Base-by-base conservation (phyloP, 2,888 invertebrate genomes). In the Melangyna quadrimaculata region DNA sequence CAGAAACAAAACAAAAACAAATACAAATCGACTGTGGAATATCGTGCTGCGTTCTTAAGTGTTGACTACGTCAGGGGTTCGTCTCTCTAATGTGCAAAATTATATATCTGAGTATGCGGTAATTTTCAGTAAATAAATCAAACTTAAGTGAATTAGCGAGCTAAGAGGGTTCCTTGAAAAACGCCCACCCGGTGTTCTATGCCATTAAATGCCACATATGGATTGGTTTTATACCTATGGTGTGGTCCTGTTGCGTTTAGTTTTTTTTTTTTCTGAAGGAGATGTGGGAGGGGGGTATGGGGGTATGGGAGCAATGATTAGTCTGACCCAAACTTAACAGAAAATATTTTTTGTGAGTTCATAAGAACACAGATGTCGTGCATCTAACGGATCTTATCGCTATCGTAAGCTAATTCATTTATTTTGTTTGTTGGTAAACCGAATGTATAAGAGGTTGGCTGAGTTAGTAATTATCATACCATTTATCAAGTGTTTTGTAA, bases 1-100 rank as follows among this genome's bases (percentile, higher is more conserved):
- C 29, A 22, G 48, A 43, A 75, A 69, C n/a, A 17, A 80, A 32
- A 69, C n/a, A n/a, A n/a, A n/a, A n/a, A n/a, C n/a, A 51, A 61
- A 45, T 22, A 87, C 83, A 79, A 87, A 87, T 83, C 78, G 78
- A 63, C 75, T 75, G 73, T 63, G 53, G 80, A 79, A 69, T 79
- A 61, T 89, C 89, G 88, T 88, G 89, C 89, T 89, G 89, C 78
- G 89, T 87, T 88, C 88, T 89, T 88, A 89, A 88, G 89, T 89
- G 89, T 88, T 89, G 88, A 88, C 87, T 89, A 87, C 86, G 73
- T 82, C 81, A 87, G 82, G 82, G 82, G 82, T 82, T 87, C 67
- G 70, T 67, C 24, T 82, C 24, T 82, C 82, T 87, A 82, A 87
- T 82, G 82, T 74, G 82, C 78, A 87, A 82, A 87, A 87, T 87